Evolutionary conservation across 1,140 invertebrate species (phyloP).

Genomic region (Eupristina koningsbergeri): DNA sequence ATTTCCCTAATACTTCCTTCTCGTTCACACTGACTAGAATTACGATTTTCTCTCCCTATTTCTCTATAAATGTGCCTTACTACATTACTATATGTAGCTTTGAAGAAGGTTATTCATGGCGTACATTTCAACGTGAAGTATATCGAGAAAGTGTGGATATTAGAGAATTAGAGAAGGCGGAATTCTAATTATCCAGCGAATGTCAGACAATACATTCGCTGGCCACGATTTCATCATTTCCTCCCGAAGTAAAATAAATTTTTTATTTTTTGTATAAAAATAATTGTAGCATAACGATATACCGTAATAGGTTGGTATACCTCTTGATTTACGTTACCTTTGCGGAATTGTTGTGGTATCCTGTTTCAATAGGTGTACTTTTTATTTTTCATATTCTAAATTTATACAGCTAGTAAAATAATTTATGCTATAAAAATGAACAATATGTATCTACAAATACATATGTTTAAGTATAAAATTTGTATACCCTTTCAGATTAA

Average conservation of each 20-base stretch:
- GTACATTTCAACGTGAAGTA: slow-evolving; percentile 61
- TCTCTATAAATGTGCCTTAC: background rate
- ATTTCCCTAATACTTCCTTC: background rate
- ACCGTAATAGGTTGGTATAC: background rate
- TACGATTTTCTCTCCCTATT: no score
- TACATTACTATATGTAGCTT: background rate
- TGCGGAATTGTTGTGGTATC: slow-evolving; percentile 5
- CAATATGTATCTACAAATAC: no score
- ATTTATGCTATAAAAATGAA: background rate
- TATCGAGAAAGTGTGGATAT: slow-evolving; percentile 24
- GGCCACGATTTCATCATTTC: slow-evolving; percentile 30
- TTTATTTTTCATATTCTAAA: background rate
- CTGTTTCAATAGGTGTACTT: background rate
- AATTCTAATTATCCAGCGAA: slow-evolving; percentile 44
- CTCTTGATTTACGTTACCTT: slow-evolving; percentile 29
- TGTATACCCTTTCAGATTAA: no score
- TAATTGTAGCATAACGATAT: slow-evolving; percentile 1
- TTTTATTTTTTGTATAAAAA: slow-evolving; percentile 22
- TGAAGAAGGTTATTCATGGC: slow-evolving; percentile 46
- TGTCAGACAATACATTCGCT: slow-evolving; percentile 27
- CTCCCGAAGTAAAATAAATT: slow-evolving; percentile 34
- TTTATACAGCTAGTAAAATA: background rate
- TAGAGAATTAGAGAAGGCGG: background rate
- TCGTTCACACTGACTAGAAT: no score
- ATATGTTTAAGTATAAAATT: no score